A percentile compares a stretch with the other conserved stretches of the same genome.
Evolutionary conservation across 2,888 invertebrate genomes (phyloP).

Genomic region (Orchesella flavescens): DNA sequence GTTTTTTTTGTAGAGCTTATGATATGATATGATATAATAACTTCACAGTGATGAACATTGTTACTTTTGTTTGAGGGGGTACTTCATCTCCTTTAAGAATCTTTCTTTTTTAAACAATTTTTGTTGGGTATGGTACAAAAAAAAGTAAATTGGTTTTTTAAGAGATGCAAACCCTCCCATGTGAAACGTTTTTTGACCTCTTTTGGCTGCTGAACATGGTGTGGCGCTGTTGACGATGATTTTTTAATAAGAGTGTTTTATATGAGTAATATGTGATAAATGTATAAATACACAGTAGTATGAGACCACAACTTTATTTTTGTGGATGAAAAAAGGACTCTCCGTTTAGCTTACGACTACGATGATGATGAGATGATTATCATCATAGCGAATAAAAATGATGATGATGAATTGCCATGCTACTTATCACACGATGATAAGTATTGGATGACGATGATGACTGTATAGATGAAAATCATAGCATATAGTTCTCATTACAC

Average conservation of each 20-base stretch:
- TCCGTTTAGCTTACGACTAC: slow-evolving; percentile 2
- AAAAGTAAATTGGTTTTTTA: not conserved
- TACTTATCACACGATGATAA: not conserved
- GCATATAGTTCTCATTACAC: too few relatives aligned
- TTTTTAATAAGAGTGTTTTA: not conserved
- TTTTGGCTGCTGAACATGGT: slow-evolving; percentile 40
- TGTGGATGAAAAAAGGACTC: not conserved
- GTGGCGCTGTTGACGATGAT: slow-evolving; percentile 5
- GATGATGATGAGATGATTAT: not conserved
- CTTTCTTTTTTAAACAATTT: not conserved
- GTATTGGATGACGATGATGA: not conserved
- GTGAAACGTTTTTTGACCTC: slow-evolving; percentile 50
- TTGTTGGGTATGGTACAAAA: not conserved
- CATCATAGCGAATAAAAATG: not conserved
- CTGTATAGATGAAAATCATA: too few relatives aligned
- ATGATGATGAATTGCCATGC: not conserved
- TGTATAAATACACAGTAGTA: not conserved
- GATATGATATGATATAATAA: slow-evolving; percentile 40
- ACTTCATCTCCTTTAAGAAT: slow-evolving; percentile 22
- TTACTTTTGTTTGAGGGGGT: not conserved
- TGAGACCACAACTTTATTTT: not conserved
- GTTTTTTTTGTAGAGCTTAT: too few relatives aligned
- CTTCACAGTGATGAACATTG: slow-evolving; percentile 19
- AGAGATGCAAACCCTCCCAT: slow-evolving; percentile 6
- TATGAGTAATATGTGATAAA: not conserved